Conservation (phyloP, 2,888 invertebrate species). For the Calliphora vomitoria region DNA sequence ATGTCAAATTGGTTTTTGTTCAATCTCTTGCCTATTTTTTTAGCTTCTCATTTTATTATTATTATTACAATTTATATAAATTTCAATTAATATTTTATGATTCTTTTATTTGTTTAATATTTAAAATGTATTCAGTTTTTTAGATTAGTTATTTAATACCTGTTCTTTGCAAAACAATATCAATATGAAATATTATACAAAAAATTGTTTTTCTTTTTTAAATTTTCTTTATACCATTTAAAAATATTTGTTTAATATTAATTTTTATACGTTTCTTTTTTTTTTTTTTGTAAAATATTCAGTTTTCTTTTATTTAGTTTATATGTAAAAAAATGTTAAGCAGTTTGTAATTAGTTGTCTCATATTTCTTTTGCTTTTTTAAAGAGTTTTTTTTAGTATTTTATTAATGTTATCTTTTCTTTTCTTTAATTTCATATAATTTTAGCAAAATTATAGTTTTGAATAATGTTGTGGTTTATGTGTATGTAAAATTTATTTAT, state of each 20-base stretch:
- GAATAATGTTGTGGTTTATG: slow-evolving; percentile 56
- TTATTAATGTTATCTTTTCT: slow-evolving; percentile 60
- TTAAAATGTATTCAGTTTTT: slow-evolving; percentile 37
- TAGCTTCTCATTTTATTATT: slow-evolving; percentile 46
- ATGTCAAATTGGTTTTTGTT: slow-evolving; percentile 59
- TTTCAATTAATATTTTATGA: slow-evolving; percentile 75
- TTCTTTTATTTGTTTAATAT: slow-evolving; percentile 45
- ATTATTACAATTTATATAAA: slow-evolving; percentile 71
- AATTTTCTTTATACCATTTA: slow-evolving; percentile 35
- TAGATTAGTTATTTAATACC: slow-evolving; percentile 34
- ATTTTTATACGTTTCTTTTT: slow-evolving; percentile 6
- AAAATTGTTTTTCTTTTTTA: slow-evolving; percentile 29
- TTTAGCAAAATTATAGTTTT: slow-evolving; percentile 72
- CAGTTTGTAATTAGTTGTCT: slow-evolving; percentile 52
- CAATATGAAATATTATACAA: slow-evolving; percentile 39
- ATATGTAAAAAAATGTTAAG: slow-evolving; percentile 63
- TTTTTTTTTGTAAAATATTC: slow-evolving; percentile 47
- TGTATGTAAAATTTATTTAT: slow-evolving; percentile 64
- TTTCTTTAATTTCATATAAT: slow-evolving; percentile 50
- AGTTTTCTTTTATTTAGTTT: background rate
- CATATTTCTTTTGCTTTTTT: slow-evolving; percentile 4
- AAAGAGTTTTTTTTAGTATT: slow-evolving; percentile 49
- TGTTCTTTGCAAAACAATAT: slow-evolving; percentile 50
- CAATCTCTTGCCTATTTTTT: background rate
- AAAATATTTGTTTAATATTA: slow-evolving; percentile 60